phyloP scores from a whole-genome alignment of 1,140 invertebrate species.

The Orchesella cincta region DNA sequence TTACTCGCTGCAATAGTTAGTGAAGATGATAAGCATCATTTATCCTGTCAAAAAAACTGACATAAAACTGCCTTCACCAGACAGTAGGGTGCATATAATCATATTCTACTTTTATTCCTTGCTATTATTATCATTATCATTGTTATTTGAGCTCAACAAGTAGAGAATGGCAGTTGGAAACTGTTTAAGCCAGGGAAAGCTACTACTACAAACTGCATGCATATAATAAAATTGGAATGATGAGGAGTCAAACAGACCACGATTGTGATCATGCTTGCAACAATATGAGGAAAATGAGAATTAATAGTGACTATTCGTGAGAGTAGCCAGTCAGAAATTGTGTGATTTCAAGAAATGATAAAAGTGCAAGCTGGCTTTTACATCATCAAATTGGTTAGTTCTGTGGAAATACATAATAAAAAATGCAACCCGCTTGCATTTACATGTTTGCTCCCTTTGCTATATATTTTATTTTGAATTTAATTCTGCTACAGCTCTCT shows the following conservation, averaged over 20 bases:
- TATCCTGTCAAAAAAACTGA: constrained; percentile 12
- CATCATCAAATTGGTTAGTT: too few relatives aligned
- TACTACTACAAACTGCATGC: too few relatives aligned
- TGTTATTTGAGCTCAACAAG: too few relatives aligned
- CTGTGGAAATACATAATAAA: too few relatives aligned
- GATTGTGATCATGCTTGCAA: too few relatives aligned
- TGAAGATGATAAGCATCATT: constrained; percentile 1
- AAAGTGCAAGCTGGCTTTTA: too few relatives aligned
- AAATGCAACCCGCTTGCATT: neutral
- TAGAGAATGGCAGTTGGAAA: too few relatives aligned
- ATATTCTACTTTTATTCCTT: neutral
- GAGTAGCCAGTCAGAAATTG: neutral
- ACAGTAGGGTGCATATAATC: neutral
- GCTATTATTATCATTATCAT: too few relatives aligned
- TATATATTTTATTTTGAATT: neutral
- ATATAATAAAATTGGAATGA: too few relatives aligned
- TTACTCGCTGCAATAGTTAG: neutral
- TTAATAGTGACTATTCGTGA: constrained; percentile 9
- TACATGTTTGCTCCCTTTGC: neutral
- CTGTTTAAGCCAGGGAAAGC: too few relatives aligned
- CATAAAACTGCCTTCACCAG: neutral
- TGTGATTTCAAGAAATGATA: constrained; percentile 4
- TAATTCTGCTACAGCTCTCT: neutral
- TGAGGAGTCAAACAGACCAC: too few relatives aligned
- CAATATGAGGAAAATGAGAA: neutral